Conservation (phyloP, 2,797 vertebrate genomes). For the Pipistrellus pygmaeus region DNA sequence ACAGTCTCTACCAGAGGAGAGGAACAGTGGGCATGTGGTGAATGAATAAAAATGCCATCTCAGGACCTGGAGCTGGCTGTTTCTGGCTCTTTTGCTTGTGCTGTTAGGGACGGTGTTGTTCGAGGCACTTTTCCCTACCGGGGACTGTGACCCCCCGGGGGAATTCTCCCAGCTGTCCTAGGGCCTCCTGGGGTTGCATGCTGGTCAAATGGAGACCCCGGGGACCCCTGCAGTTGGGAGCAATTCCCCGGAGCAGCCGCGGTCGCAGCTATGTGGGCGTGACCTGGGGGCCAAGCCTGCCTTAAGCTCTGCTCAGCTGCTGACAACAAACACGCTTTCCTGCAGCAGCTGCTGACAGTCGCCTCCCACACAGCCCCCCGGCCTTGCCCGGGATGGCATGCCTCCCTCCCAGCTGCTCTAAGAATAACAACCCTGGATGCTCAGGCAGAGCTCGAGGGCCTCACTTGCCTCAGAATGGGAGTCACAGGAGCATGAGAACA, state of each 20-base stretch:
- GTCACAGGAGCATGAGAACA: neutral
- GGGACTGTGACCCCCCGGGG: neutral
- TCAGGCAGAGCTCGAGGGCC: slow-evolving; percentile 25
- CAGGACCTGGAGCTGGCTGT: neutral
- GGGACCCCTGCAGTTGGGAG: neutral
- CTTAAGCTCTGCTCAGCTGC: slow-evolving; percentile 57
- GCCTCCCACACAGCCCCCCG: slow-evolving; percentile 70
- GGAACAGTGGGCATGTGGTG: neutral
- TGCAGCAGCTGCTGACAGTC: slow-evolving; percentile 71
- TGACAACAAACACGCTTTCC: slow-evolving; percentile 67
- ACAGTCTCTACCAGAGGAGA: neutral
- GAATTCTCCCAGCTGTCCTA: slow-evolving; percentile 62
- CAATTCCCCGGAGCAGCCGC: neutral
- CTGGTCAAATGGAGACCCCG: neutral
- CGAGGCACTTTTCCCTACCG: neutral
- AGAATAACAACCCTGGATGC: slow-evolving; percentile 72
- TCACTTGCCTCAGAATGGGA: slow-evolving; percentile 48
- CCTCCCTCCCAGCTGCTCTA: slow-evolving; percentile 65
- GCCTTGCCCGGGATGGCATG: slow-evolving; percentile 64
- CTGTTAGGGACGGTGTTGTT: neutral
- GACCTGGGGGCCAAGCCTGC: neutral
- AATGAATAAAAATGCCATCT: neutral
- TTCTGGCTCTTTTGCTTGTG: neutral
- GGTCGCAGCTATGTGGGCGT: slow-evolving; percentile 7
- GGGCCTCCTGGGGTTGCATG: neutral